These are phyloP conservation scores for Cheilosia vernalis DNA, from an alignment of 2,888 invertebrate species.

Conservation along the genomic window DNA sequence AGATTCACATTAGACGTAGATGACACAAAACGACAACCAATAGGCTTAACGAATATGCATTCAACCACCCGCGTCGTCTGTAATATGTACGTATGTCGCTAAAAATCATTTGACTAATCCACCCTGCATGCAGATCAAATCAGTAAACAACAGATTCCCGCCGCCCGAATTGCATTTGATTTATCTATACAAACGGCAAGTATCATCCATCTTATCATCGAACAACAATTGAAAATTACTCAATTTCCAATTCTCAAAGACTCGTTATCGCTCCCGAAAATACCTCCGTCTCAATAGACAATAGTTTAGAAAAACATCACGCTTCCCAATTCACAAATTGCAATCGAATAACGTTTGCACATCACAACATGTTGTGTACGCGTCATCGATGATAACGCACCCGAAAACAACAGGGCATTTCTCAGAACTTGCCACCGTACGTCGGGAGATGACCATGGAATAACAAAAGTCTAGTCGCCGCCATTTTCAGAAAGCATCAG, in stretches of 20 bases:
- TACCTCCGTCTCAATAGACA: slow-evolving; percentile 22
- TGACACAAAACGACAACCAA: no score
- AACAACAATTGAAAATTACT: slow-evolving; percentile 36
- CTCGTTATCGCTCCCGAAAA: slow-evolving; percentile 37
- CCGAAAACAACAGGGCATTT: slow-evolving; percentile 5
- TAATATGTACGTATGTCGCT: no score
- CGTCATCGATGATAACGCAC: slow-evolving; percentile 8
- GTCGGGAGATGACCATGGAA: slow-evolving; percentile 1
- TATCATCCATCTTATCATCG: not conserved
- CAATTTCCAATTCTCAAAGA: slow-evolving; percentile 48
- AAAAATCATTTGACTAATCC: no score
- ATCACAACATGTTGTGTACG: slow-evolving; percentile 22
- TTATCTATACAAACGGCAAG: not conserved
- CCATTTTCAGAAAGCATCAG: not conserved
- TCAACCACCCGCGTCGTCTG: no score
- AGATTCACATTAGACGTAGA: no score
- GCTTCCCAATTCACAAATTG: slow-evolving; percentile 18
- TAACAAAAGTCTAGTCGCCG: slow-evolving; percentile 25
- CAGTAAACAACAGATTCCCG: not conserved
- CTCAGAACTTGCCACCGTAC: slow-evolving; percentile 1
- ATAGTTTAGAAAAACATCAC: slow-evolving; percentile 47
- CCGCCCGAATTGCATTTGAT: not conserved
- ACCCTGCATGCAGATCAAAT: not conserved
- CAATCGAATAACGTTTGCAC: slow-evolving; percentile 34
- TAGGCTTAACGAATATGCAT: no score